Conservation (phyloP, 2,113 vertebrate species). For the Eulacestoma nigropectus region DNA sequence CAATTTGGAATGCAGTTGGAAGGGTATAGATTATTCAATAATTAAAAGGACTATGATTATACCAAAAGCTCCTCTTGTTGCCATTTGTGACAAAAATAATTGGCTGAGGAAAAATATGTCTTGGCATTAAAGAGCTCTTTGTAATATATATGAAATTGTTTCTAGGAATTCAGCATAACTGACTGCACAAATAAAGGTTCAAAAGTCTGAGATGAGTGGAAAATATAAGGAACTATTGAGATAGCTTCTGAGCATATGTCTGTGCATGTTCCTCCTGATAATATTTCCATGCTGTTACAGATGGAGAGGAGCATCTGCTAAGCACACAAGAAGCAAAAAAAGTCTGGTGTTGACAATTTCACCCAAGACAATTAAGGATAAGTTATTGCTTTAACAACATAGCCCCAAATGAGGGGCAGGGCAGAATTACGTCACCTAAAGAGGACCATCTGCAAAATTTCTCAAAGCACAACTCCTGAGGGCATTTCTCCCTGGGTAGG, state of each 20-base stretch:
- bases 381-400: slow-evolving; percentile 19
- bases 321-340: not conserved
- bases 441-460: not conserved
- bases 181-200: not conserved
- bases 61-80: not conserved
- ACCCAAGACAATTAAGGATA: slow-evolving; percentile 31
- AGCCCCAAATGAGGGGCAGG: not conserved
- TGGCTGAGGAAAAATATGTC: not conserved
- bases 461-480: not conserved
- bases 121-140: not conserved
- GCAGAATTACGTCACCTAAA: slow-evolving; percentile 3
- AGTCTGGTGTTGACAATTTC: slow-evolving; percentile 29
- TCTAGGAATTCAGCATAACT: not conserved
- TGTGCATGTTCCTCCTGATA: not conserved
- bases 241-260: not conserved
- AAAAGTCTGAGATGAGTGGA: not conserved
- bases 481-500: not conserved
- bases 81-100: slow-evolving; percentile 10
- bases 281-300: slow-evolving; percentile 19
- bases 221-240: not conserved
- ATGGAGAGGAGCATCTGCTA: not conserved
- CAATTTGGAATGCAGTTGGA: not conserved
- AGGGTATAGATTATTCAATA: not conserved
- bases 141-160: not conserved
- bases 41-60: slow-evolving; percentile 10